A percentile compares a stretch with the other conserved stretches of the same genome.
Conservation (phyloP, 1,140 invertebrate genomes). For the Penaeus indicus region DNA sequence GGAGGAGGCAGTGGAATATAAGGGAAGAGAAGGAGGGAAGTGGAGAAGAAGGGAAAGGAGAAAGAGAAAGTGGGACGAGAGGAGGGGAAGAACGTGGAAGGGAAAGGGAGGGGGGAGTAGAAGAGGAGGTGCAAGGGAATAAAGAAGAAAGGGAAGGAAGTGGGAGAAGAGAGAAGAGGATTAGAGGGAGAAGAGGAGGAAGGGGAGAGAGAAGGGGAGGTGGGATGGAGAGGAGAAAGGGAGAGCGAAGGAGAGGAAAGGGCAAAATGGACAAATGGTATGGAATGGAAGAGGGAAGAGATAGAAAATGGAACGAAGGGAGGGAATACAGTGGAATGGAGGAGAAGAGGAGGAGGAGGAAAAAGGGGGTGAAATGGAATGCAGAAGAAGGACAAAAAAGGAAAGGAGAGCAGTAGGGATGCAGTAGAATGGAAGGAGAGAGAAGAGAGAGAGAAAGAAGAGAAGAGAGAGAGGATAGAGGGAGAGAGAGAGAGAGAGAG, state of each 20-base stretch:
- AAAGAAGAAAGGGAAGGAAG: neutral
- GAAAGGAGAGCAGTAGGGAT: neutral
- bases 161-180: neutral
- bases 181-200: neutral
- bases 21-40: neutral
- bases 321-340: neutral
- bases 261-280: neutral
- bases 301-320: neutral
- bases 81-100: neutral
- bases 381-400: neutral
- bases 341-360: neutral
- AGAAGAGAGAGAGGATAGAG: neutral
- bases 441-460: neutral
- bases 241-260: neutral
- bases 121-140: neutral
- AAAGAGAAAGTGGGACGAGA: neutral
- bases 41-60: neutral
- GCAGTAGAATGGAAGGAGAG: neutral
- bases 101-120: neutral
- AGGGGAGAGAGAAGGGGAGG: neutral
- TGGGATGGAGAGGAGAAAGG: neutral
- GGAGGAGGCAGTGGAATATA: neutral
- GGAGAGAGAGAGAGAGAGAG: neutral
- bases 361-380: neutral
- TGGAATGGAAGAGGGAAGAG: neutral